Base-by-base conservation (phyloP, 1,140 invertebrate genomes). In the Ruditapes philippinarum region DNA sequence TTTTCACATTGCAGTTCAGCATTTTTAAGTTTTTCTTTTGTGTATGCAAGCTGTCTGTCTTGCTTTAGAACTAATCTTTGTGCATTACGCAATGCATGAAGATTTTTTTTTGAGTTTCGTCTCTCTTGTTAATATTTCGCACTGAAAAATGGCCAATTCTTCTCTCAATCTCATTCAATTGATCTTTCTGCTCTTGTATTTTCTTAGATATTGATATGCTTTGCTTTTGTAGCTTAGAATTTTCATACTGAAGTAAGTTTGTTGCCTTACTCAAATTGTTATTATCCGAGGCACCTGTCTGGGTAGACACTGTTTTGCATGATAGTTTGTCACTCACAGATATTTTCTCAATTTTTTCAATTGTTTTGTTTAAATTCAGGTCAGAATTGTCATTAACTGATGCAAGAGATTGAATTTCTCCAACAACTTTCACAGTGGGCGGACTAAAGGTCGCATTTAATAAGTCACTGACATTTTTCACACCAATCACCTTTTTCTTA, bases 391-490 rank as follows among this genome's bases (percentile, higher is more conserved):
- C 31, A 31, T 33, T 25, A 1, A 5, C 14, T 28, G 28, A 12
- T 33, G 1, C 4, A 12, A 2, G 25, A 14, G 28, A 1, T 12
- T 3, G 11, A 12, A 12, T 1, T 31, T 65, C 31, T 5, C 4
- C 17, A 65, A 3, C 28, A 25, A 19, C 28, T 65, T 1, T 14
- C 2, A 9, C 28, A 28, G 25, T 12, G 3, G 57, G 57, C 28
- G 57, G 57, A 60, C 5, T 60, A 65, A 65, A 65, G 11, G 33
- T 31, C 28, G 62, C 22, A 65, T 65, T 65, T 31, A 65, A 65
- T 65, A 65, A 65, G 22, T 38, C 68, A 73, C 36, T 40, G 33
- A 73, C 36, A 73, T 40, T 73, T 38, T 73, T 73, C 68, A 73
- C 11, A 1, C 68, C 68, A 11, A 14, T 4, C 3, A 73, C 68